phyloP scores from a whole-genome alignment of 2,888 invertebrate species.

The Tiphia femorata region DNA sequence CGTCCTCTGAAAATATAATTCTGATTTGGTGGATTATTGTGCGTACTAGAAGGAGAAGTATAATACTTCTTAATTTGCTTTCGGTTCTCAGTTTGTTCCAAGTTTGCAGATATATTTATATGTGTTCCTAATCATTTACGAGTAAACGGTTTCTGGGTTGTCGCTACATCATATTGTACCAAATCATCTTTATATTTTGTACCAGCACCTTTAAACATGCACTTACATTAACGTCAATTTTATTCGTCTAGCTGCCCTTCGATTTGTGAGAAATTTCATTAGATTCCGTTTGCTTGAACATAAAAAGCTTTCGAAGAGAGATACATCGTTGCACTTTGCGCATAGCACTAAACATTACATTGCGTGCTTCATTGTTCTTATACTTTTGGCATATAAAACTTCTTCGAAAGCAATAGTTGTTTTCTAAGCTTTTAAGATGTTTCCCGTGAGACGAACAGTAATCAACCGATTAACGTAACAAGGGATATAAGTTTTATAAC shows the following conservation, averaged over 20 bases:
- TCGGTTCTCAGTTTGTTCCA: not conserved
- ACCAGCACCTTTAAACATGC: constrained; percentile 9
- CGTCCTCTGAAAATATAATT: not conserved
- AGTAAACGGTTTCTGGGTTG: constrained; percentile 1
- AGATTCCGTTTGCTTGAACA: constrained; percentile 7
- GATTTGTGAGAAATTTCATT: not conserved
- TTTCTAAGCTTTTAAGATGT: constrained; percentile 5
- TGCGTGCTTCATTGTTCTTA: constrained; percentile 2
- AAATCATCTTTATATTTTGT: not conserved
- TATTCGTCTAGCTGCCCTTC: constrained; percentile 7
- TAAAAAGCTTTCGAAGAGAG: constrained; percentile 6
- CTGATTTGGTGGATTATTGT: constrained; percentile 11
- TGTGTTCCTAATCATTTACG: not conserved
- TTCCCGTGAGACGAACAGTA: not conserved
- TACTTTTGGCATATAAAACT: constrained; percentile 2
- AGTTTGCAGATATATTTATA: constrained; percentile 1
- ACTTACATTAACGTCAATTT: constrained; percentile 1
- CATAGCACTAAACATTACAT: constrained; percentile 5
- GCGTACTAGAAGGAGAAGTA: constrained; percentile 18
- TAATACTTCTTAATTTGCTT: constrained; percentile 7
- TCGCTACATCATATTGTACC: not conserved
- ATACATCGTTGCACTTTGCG: constrained; percentile 5
- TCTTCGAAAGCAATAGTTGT: constrained; percentile 9
- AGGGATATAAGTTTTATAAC: constrained; percentile 12
- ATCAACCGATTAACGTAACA: too few relatives aligned